Percentiles rank a stretch among this genome's conserved stretches.
Evolutionary conservation across 2,113 vertebrate genomes (phyloP).

Genomic region (Albula glossodonta): DNA sequence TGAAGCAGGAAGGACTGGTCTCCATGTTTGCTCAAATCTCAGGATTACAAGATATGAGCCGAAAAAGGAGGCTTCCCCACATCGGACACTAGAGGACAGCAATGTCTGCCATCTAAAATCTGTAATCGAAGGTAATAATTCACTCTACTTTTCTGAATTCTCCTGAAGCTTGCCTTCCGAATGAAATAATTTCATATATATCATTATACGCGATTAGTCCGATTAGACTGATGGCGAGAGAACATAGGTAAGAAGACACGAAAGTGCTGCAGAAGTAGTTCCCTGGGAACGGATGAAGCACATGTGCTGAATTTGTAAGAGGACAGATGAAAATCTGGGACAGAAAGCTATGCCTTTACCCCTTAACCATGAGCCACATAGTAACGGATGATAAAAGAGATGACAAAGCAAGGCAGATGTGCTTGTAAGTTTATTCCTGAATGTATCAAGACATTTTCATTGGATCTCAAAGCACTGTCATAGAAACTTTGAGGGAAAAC

Average conservation of each 20-base stretch:
- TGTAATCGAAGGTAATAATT: not conserved
- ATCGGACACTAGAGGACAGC: not conserved
- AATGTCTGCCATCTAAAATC: not conserved
- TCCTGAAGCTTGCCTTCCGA: not conserved
- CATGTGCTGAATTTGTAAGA: not conserved
- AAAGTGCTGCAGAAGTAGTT: not conserved
- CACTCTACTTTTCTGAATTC: not conserved
- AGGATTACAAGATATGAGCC: not conserved
- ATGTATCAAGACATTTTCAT: conserved; percentile 1
- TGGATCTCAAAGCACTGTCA: not conserved
- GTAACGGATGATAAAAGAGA: not conserved
- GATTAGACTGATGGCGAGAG: not conserved
- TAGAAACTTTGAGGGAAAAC: not conserved
- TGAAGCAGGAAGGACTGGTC: not conserved
- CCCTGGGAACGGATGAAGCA: not conserved
- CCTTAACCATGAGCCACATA: not conserved
- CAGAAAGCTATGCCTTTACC: not conserved
- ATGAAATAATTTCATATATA: not conserved
- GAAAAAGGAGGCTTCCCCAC: not conserved
- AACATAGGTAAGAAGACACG: not conserved
- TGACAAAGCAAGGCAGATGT: not conserved
- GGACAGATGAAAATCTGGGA: not conserved
- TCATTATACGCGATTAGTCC: not conserved
- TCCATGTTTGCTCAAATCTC: not conserved
- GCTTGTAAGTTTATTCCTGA: not conserved